These are phyloP conservation scores for Ormyrus rosae DNA, from an alignment of 2,888 invertebrate genomes.

Conservation along the genomic window DNA sequence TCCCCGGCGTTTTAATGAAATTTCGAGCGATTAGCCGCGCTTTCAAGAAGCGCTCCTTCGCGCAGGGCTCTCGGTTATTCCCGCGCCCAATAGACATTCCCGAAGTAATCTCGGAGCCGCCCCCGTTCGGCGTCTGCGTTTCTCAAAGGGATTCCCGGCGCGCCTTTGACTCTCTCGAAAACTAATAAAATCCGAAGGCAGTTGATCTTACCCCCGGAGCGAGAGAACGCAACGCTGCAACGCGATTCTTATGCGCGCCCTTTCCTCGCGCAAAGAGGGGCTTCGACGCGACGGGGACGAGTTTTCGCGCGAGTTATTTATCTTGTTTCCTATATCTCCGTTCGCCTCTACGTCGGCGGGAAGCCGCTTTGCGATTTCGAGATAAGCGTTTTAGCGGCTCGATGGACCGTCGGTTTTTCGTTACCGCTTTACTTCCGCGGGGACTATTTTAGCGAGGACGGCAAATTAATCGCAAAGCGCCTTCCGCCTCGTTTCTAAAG, in stretches of 20 bases:
- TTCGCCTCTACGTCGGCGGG: conserved; percentile 14
- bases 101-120: conserved; percentile 25
- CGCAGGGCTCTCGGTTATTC: no score
- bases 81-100: conserved; percentile 24
- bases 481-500: conserved; percentile 11
- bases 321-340: neutral
- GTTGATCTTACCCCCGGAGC: conserved; percentile 1
- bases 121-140: neutral
- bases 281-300: neutral
- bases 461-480: conserved; percentile 18
- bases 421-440: neutral
- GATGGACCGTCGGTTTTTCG: neutral
- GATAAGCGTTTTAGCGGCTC: neutral
- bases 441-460: neutral
- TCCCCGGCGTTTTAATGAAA: no score
- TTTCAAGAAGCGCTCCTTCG: no score
- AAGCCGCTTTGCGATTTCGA: conserved; percentile 39
- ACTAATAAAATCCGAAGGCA: conserved; percentile 30
- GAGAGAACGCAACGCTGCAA: conserved; percentile 19
- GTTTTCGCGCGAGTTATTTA: conserved; percentile 8
- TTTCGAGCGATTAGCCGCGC: no score
- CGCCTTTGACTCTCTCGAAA: neutral
- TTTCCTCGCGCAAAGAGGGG: neutral
- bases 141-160: conserved; percentile 41
- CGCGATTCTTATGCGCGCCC: conserved; percentile 18